These are phyloP conservation scores for Copsychus sechellarum DNA, from an alignment of 2,113 vertebrate species.

Conservation along the genomic window DNA sequence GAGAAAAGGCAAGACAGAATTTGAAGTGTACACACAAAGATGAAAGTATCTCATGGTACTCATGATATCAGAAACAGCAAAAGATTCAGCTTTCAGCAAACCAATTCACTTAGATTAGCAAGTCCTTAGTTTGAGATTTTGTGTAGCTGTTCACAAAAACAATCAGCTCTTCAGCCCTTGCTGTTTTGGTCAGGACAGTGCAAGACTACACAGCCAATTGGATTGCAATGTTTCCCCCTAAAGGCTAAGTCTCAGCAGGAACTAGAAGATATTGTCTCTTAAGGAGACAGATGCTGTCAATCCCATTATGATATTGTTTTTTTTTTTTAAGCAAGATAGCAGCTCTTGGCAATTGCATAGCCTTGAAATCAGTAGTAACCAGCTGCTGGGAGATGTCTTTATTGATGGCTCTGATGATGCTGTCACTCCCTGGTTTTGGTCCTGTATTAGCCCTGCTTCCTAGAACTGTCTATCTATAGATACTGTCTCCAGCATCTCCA, in stretches of 20 bases:
- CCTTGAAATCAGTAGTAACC: not conserved
- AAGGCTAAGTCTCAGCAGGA: not conserved
- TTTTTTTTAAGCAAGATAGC: not conserved
- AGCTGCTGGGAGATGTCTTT: not conserved
- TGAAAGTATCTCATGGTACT: not conserved
- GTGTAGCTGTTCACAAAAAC: not conserved
- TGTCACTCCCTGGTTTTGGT: not conserved
- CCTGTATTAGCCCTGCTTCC: not conserved
- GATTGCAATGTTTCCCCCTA: not conserved
- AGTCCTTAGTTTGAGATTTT: not conserved
- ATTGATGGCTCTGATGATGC: not conserved
- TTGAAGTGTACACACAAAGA: not conserved
- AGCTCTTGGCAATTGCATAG: not conserved
- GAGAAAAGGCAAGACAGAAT: not conserved
- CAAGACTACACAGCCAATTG: not conserved
- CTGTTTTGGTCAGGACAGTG: not conserved
- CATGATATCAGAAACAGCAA: not conserved
- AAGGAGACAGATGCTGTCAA: not conserved
- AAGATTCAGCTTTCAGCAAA: not conserved
- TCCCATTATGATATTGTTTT: not conserved
- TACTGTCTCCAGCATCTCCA: not conserved
- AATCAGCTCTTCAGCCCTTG: not conserved
- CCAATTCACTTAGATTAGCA: not conserved
- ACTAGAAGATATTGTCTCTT: not conserved
- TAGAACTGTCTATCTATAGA: not conserved